These are phyloP conservation scores for Euglossa dilemma DNA, from an alignment of 1,140 invertebrate species.

Conservation along the genomic window DNA sequence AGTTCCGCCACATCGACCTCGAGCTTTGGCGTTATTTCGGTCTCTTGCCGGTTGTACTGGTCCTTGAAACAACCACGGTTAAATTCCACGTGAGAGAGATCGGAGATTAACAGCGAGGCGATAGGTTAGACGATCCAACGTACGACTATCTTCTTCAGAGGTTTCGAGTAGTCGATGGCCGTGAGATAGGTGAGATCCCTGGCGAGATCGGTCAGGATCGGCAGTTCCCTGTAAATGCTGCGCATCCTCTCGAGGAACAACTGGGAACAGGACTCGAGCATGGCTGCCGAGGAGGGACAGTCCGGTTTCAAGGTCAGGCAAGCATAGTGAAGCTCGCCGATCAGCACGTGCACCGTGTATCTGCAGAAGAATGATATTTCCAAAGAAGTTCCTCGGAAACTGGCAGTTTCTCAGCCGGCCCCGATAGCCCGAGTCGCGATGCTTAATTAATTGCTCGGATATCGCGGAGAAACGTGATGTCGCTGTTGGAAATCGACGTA, in stretches of 20 bases:
- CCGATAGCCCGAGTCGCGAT: too few relatives aligned
- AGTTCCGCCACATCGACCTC: slow-evolving; percentile 68
- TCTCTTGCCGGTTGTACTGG: slow-evolving; percentile 60
- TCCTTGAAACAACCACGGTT: slow-evolving; percentile 48
- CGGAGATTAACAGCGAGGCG: background rate
- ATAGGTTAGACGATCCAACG: background rate
- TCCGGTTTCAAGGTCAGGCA: slow-evolving; percentile 68
- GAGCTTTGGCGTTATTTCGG: slow-evolving; percentile 43
- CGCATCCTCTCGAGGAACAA: slow-evolving; percentile 69
- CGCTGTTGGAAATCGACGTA: too few relatives aligned
- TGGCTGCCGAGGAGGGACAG: slow-evolving; percentile 48
- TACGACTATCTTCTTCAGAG: slow-evolving; percentile 71
- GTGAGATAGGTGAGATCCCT: slow-evolving; percentile 63
- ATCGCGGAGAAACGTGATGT: fast-evolving
- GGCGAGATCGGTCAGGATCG: slow-evolving; percentile 71
- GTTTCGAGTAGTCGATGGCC: slow-evolving; percentile 64
- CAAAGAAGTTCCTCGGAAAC: background rate
- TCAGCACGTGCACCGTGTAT: slow-evolving; percentile 69
- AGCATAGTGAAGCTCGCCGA: slow-evolving; percentile 69
- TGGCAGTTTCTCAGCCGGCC: too few relatives aligned
- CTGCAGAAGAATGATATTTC: slow-evolving; percentile 44
- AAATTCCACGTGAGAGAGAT: background rate
- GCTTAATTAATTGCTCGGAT: too few relatives aligned
- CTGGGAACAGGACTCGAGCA: slow-evolving; percentile 57
- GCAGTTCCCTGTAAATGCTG: slow-evolving; percentile 70